phyloP scores from a whole-genome alignment of 2,888 invertebrate genomes.

The Melanophora roralis region DNA sequence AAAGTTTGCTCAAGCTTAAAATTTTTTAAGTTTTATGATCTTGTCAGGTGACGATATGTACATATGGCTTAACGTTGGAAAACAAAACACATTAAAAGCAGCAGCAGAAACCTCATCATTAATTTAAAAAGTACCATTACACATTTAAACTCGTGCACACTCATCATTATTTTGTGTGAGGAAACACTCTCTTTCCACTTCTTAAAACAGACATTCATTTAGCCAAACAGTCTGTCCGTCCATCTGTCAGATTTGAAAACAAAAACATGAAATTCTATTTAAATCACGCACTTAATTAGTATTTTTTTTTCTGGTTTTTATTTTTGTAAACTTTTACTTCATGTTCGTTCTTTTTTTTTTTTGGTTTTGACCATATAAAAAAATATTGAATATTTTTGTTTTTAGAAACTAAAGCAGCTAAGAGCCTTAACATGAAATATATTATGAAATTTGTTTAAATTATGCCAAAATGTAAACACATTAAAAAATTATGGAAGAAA shows the following conservation, averaged over 20 bases:
- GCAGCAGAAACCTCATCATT: constrained; percentile 40
- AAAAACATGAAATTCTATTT: constrained; percentile 56
- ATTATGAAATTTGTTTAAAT: constrained; percentile 47
- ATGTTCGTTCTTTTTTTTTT: neutral
- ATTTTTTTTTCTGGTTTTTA: constrained; percentile 5
- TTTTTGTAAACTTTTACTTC: neutral
- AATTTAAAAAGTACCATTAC: constrained; percentile 41
- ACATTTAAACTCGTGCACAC: neutral
- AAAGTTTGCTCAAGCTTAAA: too few relatives aligned
- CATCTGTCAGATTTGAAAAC: constrained; percentile 28
- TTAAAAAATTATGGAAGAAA: constrained; percentile 2
- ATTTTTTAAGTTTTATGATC: too few relatives aligned
- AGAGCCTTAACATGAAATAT: neutral
- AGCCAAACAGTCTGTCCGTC: neutral
- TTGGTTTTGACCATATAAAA: constrained; percentile 23
- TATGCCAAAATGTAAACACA: constrained; percentile 50
- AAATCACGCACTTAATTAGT: constrained; percentile 63
- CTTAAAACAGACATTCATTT: neutral
- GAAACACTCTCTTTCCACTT: neutral
- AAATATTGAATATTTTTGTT: neutral
- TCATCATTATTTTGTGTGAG: neutral
- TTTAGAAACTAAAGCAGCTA: neutral
- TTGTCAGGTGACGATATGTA: too few relatives aligned
- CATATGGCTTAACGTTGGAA: constrained; percentile 32
- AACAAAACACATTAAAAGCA: constrained; percentile 25